Base-by-base conservation (phyloP, 1,140 invertebrate genomes). In the Camponotus vicinus region DNA sequence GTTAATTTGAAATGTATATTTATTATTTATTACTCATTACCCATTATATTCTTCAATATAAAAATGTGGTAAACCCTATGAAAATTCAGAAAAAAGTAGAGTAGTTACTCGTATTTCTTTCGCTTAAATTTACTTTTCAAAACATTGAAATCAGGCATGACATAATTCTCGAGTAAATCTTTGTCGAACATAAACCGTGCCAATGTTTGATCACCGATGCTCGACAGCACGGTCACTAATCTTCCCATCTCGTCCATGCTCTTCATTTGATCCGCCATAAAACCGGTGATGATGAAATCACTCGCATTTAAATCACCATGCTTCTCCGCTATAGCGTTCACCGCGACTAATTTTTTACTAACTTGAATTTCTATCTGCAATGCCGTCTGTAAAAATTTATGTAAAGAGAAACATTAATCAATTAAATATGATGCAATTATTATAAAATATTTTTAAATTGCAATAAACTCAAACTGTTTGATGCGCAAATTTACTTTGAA, bases 241-340 rank as follows among this genome's bases (percentile, higher is more conserved):
- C 80, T 93, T 6, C 79, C 93, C 18, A 94, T 88, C 86, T 94
- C 91, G 34, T 93, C 93, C 0, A 94, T 75, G 64, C 92, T 94
- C n/a, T 92, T 91, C 91, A 94, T 93, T 76, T 94, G 93, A 49
- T 93, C 89, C 49, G 92, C 85, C 76, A 94, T 91, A 69, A 94
- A 94, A 66, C 91, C 87, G 0, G 92, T 93, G 52, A 93, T 71
- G 1, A 94, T 93, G 49, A 94, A 94, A 80, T 94, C 93, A 76
- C 90, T 91, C 1, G 93, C 90, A 69, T 86, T 93, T 49, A 93
- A 77, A 89, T 94, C 93, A 2, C 82, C 63, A 63, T 94, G 73
- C 63, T 91, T 93, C 52, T 92, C 91, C 32, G 94, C 92, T 11
- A 91, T 32, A 7, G 34, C 15, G 55, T 94, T 90, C 0, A 88